These are phyloP conservation scores for Arremon aurantiirostris DNA, from an alignment of 2,797 vertebrate species.

Conservation along the genomic window DNA sequence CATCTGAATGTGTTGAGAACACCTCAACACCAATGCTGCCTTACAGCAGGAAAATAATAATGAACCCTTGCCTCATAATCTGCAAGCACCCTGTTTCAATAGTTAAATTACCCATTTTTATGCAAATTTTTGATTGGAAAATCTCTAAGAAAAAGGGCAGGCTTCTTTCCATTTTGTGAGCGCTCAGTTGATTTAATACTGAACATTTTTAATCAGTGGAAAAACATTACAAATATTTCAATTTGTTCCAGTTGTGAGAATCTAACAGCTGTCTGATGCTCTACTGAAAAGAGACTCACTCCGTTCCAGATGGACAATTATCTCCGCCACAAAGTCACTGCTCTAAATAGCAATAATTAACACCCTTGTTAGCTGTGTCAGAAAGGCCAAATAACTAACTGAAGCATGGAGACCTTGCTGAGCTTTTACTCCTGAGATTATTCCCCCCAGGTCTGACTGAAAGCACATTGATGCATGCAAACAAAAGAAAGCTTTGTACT, in stretches of 20 bases:
- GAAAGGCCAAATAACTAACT: slow-evolving; percentile 55
- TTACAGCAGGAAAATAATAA: neutral
- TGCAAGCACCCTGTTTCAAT: neutral
- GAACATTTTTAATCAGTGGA: neutral
- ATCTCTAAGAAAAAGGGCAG: neutral
- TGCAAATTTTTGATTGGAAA: slow-evolving; percentile 1
- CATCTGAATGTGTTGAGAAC: neutral
- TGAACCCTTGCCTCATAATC: neutral
- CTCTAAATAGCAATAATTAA: slow-evolving; percentile 54
- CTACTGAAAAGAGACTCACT: slow-evolving; percentile 3
- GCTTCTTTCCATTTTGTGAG: neutral
- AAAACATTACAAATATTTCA: slow-evolving; percentile 35
- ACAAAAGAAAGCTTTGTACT: slow-evolving; percentile 34
- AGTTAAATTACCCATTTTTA: neutral
- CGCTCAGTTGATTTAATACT: slow-evolving; percentile 1
- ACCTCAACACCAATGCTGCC: neutral
- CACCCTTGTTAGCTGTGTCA: slow-evolving; percentile 49
- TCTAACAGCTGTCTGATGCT: slow-evolving; percentile 44
- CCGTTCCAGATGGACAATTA: slow-evolving; percentile 58
- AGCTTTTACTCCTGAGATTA: slow-evolving; percentile 16
- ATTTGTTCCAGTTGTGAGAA: slow-evolving; percentile 46
- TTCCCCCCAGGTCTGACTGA: slow-evolving; percentile 20
- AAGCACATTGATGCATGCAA: neutral
- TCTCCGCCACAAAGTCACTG: slow-evolving; percentile 20
- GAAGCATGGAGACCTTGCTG: slow-evolving; percentile 45